Evolutionary conservation across 2,113 vertebrate species (phyloP).

Genomic region (Sceloporus tristichus): DNA sequence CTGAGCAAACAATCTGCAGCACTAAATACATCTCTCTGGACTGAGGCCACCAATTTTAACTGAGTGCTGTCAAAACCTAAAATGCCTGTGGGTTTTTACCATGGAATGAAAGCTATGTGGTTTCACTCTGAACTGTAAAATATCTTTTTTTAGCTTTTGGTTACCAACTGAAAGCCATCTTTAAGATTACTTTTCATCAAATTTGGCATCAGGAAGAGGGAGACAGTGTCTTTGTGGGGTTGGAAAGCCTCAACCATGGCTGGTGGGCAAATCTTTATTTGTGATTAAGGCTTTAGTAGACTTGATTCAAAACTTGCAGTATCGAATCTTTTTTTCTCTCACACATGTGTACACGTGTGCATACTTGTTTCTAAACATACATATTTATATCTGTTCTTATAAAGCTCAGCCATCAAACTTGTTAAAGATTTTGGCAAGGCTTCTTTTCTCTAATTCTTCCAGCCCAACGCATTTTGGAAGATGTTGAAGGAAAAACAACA

Average conservation of each 20-base stretch:
- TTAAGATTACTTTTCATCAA: constrained; percentile 20
- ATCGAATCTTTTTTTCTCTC: not conserved
- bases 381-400: not conserved
- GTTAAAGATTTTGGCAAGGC: not conserved
- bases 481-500: constrained; percentile 21
- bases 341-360: not conserved
- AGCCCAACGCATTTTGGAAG: constrained; percentile 1
- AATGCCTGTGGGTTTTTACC: constrained; percentile 16
- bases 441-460: not conserved
- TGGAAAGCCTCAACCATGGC: constrained; percentile 2
- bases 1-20: not conserved
- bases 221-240: not conserved
- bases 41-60: not conserved
- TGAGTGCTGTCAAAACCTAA: not conserved
- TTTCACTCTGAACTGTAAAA: constrained; percentile 1
- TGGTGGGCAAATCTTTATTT: not conserved
- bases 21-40: not conserved
- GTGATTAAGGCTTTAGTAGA: not conserved
- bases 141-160: constrained; percentile 22
- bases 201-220: constrained; percentile 8
- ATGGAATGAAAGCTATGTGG: constrained; percentile 8
- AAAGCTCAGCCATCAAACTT: constrained; percentile 7
- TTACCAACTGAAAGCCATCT: constrained; percentile 22
- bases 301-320: constrained; percentile 1
- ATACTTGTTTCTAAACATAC: not conserved